Base-by-base conservation (phyloP, 23 tunicate species). In the Oikopleura dioica region DNA sequence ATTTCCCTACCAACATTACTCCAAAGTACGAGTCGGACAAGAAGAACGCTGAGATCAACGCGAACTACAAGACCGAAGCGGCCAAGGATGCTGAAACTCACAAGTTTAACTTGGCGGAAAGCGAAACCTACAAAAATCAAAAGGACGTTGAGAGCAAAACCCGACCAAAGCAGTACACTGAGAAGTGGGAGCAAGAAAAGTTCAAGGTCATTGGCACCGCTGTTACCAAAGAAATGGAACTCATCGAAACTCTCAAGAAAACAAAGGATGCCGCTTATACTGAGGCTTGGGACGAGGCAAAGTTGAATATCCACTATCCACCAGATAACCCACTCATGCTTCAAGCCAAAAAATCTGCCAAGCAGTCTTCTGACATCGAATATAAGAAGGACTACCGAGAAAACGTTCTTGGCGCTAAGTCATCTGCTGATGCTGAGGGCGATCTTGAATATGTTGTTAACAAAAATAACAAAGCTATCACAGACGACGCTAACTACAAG, bases 301-400 rank as follows among this genome's bases (percentile, higher is more conserved):
- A 63, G 30, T 12, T 28, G 28, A 2, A 23, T 28, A 28, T 63
- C 72, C 72, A 63, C 30, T 63, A 16, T 4, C 72, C 72, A 16
- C 72, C 72, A 63, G 72, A 63, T 63, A 63, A 16, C 31, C 72
- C 72, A 63, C 26, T 63, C 72, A 63, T 63, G 72, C 28, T 21
- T 29, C 16, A 23, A 12, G 30, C 28, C 16, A 24, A 28, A 63
- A 63, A 63, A 28, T 23, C 72, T 5, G 72, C 72, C 29, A 63
- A 63, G 26, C 72, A 63, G 33, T 24, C 72, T 24, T 63, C 72
- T 24, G 72, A 63, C 33, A 12, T 63, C 4, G 30, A 63, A 5
- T 89, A 89, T 81, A 89, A 82, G 79, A 77, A 69, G 32, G 86
- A 85, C 35, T 89, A 89, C 78, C 84, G 77, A 36, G 67, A 77